These are phyloP conservation scores for Sus cebifrons DNA, from an alignment of 2,797 vertebrate species.

Conservation along the genomic window DNA sequence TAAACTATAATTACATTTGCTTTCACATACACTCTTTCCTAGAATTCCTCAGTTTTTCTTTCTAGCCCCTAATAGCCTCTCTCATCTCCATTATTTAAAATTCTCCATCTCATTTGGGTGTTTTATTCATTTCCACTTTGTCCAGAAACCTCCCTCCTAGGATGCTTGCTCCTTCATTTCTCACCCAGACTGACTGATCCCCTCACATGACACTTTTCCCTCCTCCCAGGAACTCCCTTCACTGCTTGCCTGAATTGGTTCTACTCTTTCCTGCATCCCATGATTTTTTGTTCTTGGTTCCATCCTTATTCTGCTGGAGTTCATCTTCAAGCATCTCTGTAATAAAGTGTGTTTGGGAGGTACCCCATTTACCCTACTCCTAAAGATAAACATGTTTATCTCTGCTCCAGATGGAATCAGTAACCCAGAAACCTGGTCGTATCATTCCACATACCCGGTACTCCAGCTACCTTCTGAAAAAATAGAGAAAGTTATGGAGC, in stretches of 20 bases:
- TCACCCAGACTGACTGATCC: background rate
- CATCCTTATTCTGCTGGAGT: background rate
- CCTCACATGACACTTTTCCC: background rate
- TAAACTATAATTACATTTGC: background rate
- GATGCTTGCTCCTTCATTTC: background rate
- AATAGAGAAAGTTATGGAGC: background rate
- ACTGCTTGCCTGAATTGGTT: background rate
- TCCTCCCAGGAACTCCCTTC: background rate
- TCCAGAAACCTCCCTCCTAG: background rate
- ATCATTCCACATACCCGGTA: background rate
- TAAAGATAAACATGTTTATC: background rate
- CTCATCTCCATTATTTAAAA: background rate
- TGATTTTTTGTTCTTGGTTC: background rate
- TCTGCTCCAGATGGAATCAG: background rate
- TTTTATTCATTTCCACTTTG: background rate
- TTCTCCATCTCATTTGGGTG: background rate
- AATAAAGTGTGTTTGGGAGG: background rate
- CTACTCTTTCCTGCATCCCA: background rate
- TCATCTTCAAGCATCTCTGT: background rate
- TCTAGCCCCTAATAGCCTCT: slow-evolving; percentile 7
- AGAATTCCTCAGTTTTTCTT: slow-evolving; percentile 38
- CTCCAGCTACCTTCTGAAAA: background rate
- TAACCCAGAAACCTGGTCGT: fast-evolving
- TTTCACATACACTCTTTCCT: slow-evolving; percentile 33
- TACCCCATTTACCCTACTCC: background rate